Conservation (phyloP, 2,797 vertebrate genomes). For the Brachyalestes nurse region DNA sequence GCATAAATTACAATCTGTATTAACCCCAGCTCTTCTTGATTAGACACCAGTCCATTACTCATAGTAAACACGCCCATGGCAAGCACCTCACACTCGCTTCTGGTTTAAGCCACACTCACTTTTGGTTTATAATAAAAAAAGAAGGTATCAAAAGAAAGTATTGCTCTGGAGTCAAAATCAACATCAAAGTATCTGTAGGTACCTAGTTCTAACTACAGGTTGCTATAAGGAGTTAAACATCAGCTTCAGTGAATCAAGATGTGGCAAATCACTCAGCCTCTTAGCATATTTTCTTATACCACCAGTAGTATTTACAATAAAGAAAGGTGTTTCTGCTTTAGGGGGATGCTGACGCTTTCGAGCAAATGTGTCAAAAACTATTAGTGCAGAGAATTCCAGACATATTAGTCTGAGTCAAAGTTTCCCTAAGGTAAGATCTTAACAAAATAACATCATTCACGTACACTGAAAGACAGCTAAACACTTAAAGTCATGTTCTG, state of each 20-base stretch:
- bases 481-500: conserved; percentile 11
- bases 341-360: neutral
- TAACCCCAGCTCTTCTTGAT: no score
- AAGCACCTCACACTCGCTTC: no score
- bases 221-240: neutral
- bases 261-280: no score
- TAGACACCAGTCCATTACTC: no score
- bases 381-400: conserved; percentile 25
- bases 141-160: no score
- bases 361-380: conserved; percentile 4
- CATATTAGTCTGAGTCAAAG: conserved; percentile 22
- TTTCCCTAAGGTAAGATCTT: neutral
- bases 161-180: no score
- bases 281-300: neutral
- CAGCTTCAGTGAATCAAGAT: neutral
- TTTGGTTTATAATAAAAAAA: no score
- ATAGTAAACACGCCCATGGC: no score
- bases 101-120: no score
- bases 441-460: conserved; percentile 10
- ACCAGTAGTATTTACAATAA: neutral
- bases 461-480: conserved; percentile 13
- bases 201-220: neutral
- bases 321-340: neutral
- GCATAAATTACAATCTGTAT: no score
- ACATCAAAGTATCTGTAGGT: neutral